Evolutionary conservation across 2,888 invertebrate genomes (phyloP), one percentile per base, ranked within the genome.

Genomic region (Itoplectis maculator): DNA sequence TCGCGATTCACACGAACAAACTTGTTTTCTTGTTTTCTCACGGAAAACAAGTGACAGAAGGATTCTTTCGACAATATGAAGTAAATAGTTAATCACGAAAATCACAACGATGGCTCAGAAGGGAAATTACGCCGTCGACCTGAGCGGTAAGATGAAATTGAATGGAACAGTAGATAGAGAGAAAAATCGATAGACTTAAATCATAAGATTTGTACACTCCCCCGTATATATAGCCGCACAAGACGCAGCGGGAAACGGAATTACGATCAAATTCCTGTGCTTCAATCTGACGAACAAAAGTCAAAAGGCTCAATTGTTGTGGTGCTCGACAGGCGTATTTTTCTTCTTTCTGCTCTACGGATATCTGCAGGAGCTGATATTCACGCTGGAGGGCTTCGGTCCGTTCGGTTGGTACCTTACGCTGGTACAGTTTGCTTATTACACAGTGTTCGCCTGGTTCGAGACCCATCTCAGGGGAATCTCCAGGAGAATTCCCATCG

Each of bases 351-450:
- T 98, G 80, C 94, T 98, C 0, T 99, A 99, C 94, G 99, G 98
- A 72, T 99, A 98, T 93, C 94, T 93, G 63, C 87, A 95, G 95
- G 99, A 99, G 93, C 93, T 98, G 59, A 97, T 99, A 90, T 99
- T 99, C 92, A 96, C 97, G 0, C 94, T 97, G n/a, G 96, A 97
- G 23, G 98, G 97, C 56, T 97, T 98, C 88, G 96, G 97, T 89
- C 96, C 97, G 0, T 97, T 96, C 90, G 98, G 98, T 61, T 96
- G 98, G 96, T 98, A 97, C 92, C 94, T 99, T 83, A 99, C 99
- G 0, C 93, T 99, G 78, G 94, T 98, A 15, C 99, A 99, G 93
- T 99, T 99, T 94, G 94, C 95, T 18, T 97, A 96, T 89, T 99
- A 99, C 90, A 95, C 96, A 81, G 84, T 95, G 35, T 97, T 99